Base-by-base conservation (phyloP, 1,140 invertebrate genomes). In the Leptopilina clavipes region DNA sequence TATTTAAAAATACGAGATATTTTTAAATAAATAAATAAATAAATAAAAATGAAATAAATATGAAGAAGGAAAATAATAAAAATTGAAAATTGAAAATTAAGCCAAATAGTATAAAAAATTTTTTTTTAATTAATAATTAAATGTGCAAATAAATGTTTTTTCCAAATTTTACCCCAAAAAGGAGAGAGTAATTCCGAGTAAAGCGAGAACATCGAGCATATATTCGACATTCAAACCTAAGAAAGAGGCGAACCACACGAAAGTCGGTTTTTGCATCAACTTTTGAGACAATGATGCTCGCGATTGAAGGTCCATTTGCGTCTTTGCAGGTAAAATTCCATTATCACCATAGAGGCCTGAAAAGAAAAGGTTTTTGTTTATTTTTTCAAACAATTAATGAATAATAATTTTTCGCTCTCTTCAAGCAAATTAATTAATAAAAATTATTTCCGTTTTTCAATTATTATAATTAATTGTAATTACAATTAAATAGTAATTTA, bases 331-430 rank as follows among this genome's bases (percentile, higher is more conserved):
- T 75, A 96, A 85, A 59, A 97, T 89, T 74, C 96, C 96, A 93
- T 95, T 95, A 82, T 95, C 93, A 1, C 95, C 95, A 89, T 94
- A 96, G 6, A 97, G 88, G 74, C 95, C 95, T 96, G 84, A 5
- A 89, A 87, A 8, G 7, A n/a, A 22, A 76, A 79, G 37, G 17
- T 43, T 71, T 45, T 14, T 52, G 2, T 52, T 17, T 17, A n/a
- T 1, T 52, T 3, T 14, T 52, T 7, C 2, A 52, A 17, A 5
- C 25, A 31, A 31, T 2, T 31, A 31, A 31, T 31, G 1, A 31
- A 31, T 31, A 31, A 31, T 5, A 31, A 31, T 31, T 31, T 31
- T 31, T 31, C 25, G 1, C 5, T 31, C 5, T 2, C 25, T 31
- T 31, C n/a, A n/a, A n/a, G n/a, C n/a, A n/a, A n/a, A n/a, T n/a